Evolutionary conservation across 1,140 invertebrate genomes (phyloP).

Genomic region (Formica selysi): DNA sequence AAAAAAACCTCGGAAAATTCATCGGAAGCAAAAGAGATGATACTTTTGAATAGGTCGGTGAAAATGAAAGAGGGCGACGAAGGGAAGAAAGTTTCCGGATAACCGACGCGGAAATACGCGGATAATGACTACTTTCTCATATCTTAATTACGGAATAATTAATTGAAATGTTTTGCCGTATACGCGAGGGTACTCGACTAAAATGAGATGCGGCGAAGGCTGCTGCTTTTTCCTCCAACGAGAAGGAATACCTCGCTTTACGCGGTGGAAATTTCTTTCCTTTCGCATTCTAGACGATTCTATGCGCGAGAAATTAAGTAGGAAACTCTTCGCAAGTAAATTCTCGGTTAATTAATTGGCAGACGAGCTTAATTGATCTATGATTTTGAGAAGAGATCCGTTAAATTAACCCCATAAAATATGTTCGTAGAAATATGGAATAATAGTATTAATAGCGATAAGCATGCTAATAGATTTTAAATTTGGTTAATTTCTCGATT

Average conservation of each 20-base stretch:
- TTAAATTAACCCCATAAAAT: constrained; percentile 11
- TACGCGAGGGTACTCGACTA: constrained; percentile 71
- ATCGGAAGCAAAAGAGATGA: not conserved
- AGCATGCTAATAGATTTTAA: not conserved
- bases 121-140: constrained; percentile 82
- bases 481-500: constrained; percentile 11
- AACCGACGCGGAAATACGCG: constrained; percentile 77
- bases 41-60: constrained; percentile 25
- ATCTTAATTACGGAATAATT: constrained; percentile 82
- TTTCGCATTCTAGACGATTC: constrained; percentile 7
- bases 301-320: constrained; percentile 67
- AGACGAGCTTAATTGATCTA: constrained; percentile 24
- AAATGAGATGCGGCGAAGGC: constrained; percentile 71
- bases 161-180: constrained; percentile 78
- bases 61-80: constrained; percentile 18
- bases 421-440: not conserved
- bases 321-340: constrained; percentile 57
- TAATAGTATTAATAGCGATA: not conserved
- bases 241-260: not conserved
- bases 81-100: constrained; percentile 65
- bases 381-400: not conserved
- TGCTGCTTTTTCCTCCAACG: constrained; percentile 18
- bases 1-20: not conserved
- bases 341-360: constrained; percentile 59
- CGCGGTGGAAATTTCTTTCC: constrained; percentile 40